These are phyloP conservation scores for Parotocinclus haroldoi DNA, from an alignment of 2,797 vertebrate genomes.

Conservation along the genomic window DNA sequence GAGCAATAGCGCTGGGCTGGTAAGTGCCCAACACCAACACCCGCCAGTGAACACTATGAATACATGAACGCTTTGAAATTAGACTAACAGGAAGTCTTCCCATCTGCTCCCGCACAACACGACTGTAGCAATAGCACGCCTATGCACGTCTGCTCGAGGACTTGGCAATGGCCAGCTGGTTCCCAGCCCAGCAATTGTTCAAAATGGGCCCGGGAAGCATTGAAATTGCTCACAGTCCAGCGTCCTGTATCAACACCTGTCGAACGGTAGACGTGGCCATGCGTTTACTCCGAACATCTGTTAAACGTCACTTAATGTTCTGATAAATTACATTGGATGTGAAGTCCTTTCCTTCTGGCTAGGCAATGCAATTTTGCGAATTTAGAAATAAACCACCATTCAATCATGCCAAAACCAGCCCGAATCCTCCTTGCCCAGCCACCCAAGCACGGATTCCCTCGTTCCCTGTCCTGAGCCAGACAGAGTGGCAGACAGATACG, in stretches of 20 bases:
- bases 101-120: conserved; percentile 1
- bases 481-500: not conserved
- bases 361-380: not conserved
- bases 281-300: too few relatives aligned
- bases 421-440: not conserved
- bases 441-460: too few relatives aligned
- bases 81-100: conserved; percentile 15
- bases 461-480: not conserved
- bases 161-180: not conserved
- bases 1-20: too few relatives aligned
- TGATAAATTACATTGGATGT: too few relatives aligned
- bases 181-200: conserved; percentile 6
- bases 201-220: not conserved
- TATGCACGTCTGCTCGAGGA: conserved; percentile 17
- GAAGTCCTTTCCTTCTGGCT: not conserved
- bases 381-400: not conserved
- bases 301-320: too few relatives aligned
- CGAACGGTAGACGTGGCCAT: too few relatives aligned
- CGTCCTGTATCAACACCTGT: too few relatives aligned
- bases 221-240: not conserved
- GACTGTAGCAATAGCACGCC: not conserved
- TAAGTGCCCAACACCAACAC: not conserved
- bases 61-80: not conserved
- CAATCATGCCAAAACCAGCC: not conserved
- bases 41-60: not conserved